Base-by-base conservation (phyloP, 2,888 invertebrate genomes). In the Charanyca ferruginea region DNA sequence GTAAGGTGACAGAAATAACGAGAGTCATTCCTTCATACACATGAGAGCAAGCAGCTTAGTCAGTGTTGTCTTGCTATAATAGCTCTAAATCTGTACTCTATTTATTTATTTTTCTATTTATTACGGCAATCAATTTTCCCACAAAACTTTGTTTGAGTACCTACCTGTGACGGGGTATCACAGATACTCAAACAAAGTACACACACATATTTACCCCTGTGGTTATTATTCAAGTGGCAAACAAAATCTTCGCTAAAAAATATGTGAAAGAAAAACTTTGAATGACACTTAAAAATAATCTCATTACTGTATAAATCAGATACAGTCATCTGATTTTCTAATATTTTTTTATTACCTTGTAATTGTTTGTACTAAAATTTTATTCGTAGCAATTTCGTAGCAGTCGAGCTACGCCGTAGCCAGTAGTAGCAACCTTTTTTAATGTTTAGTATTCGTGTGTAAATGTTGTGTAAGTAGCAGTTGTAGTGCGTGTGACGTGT, bases 401-500 rank as follows among this genome's bases (percentile, higher is more conserved):
- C 77, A 62, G 38, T 18, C 20, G 8, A 18, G 32, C 53, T 72
- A 72, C 66, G 74, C 23, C 67, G 76, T 66, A 77, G 68, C 38
- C 41, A 23, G 51, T 55, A 38, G 42, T 71, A 58, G 54, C 44
- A 13, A 52, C 53, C 57, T 58, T 55, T 44, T 57, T 54, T n/a
- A 47, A 51, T 70, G 23, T 47, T n/a, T 47, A 61, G 47, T 32
- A 66, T 67, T 68, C 18, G 64, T 59, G 60, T 78, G 76, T 74
- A 71, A 74, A 62, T 65, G 67, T 52, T 41, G 32, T 65, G 71
- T 66, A 54, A 28, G 77, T 66, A 49, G 45, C 66, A 76, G 73
- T 73, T 74, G 76, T 75, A 68, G 70, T 84, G 82, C 80, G 79
- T 79, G 84, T 82, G 81, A 87, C 83, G 80, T 63, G 79, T 66